phyloP scores from a whole-genome alignment of 2,888 invertebrate species.

The Meteorus cinctellus region DNA sequence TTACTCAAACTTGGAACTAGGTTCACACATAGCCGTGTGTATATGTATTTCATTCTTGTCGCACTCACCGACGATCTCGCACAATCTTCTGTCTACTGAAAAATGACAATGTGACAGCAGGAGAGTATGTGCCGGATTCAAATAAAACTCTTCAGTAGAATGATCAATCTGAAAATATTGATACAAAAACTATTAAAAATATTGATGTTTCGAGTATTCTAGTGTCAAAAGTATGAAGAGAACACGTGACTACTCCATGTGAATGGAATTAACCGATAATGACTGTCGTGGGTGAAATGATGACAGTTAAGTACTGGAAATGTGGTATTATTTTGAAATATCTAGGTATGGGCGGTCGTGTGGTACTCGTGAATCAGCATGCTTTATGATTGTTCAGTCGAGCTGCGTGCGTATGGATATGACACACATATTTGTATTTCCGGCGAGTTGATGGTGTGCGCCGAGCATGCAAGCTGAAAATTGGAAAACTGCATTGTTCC shows the following conservation, averaged over 20 bases:
- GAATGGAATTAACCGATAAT: neutral
- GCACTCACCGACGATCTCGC: neutral
- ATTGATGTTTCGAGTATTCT: neutral
- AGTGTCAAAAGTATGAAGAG: neutral
- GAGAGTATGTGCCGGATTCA: neutral
- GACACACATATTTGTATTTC: conserved; percentile 4
- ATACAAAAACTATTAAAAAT: too few species aligned
- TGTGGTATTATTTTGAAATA: conserved; percentile 61
- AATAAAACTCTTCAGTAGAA: neutral
- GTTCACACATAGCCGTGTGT: neutral
- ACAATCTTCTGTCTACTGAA: too few species aligned
- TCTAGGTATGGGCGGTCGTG: conserved; percentile 46
- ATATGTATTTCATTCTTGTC: neutral
- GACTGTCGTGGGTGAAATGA: conserved; percentile 25
- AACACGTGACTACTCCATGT: neutral
- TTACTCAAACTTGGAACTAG: neutral
- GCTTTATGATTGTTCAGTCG: conserved; percentile 65
- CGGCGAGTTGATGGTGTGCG: neutral
- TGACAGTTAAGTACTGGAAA: conserved; percentile 53
- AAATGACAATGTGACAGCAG: neutral
- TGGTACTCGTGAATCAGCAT: conserved; percentile 61
- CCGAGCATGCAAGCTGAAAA: conserved; percentile 56
- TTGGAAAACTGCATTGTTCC: conserved; percentile 66
- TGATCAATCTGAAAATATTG: too few species aligned
- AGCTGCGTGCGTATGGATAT: conserved; percentile 43